Base-by-base conservation (phyloP, 2,797 vertebrate genomes). In the Sparus aurata region DNA sequence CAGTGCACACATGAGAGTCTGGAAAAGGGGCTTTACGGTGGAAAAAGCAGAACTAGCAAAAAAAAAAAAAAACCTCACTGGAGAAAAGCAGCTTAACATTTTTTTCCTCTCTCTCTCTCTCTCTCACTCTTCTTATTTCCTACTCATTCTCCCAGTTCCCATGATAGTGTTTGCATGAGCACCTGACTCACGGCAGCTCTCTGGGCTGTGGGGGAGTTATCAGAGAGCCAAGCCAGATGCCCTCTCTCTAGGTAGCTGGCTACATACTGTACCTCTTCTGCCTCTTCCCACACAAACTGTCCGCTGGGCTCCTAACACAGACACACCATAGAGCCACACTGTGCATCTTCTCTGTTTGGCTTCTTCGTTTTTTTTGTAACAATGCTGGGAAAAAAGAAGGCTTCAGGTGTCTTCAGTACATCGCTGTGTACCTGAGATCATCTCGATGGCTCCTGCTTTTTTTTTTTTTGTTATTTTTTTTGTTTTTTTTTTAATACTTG, bases 221-320 rank as follows among this genome's bases (percentile, higher is more conserved):
- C 82, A 69, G 79, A 62, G 79, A 89, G 83, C 88, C 85, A 70
- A 75, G 84, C 87, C 91, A 94, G 91, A 91, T 95, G 92, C 91
- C 91, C 90, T 93, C 90, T 89, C 93, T 86, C 90, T 88, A 82
- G 93, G 92, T 92, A 89, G 87, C 81, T 75, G 52, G 84, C 86
- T 89, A 59, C 84, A 88, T 61, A 67, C 79, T 82, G 82, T 74
- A 83, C 84, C 82, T 84, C 85, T 77, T 77, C 81, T 84, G 46
- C 76, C 61, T 74, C 87, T 84, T 90, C 87, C 92, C 79, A 91
- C 91, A 88, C 89, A 91, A 79, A 79, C 86, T 70, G 67, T 82
- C 84, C 85, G 15, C 82, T 75, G 75, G 64, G 43, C 54, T 75
- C 47, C 57, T 79, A 49, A 60, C 76, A 82, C 69, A 86, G 66